These are phyloP conservation scores for Arctopsyche grandis DNA, from an alignment of 1,140 invertebrate genomes.

Conservation along the genomic window DNA sequence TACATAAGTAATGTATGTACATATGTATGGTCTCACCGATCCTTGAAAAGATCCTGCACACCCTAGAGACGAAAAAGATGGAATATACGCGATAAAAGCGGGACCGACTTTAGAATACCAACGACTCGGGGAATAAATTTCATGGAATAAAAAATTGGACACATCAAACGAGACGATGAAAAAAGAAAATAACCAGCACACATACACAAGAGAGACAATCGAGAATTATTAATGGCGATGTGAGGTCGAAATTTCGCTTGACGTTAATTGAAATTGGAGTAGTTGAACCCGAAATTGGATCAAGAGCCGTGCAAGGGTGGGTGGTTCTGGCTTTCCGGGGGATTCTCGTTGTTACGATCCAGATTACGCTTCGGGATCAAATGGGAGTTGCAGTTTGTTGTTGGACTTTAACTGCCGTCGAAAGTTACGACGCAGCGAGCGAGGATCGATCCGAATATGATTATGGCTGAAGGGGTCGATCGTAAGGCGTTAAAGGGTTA, in stretches of 20 bases:
- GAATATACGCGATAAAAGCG: constrained; percentile 9
- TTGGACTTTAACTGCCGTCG: constrained; percentile 5
- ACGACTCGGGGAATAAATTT: background rate
- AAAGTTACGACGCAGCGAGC: no score
- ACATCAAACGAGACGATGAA: background rate
- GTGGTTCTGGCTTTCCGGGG: background rate
- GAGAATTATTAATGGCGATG: background rate
- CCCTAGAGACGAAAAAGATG: constrained; percentile 1
- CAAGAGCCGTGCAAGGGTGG: background rate
- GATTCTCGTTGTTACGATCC: constrained; percentile 1
- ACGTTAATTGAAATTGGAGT: constrained; percentile 15
- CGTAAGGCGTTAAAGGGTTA: no score
- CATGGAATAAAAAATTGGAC: background rate
- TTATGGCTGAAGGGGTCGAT: no score
- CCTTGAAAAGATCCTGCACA: constrained; percentile 15
- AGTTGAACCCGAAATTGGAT: constrained; percentile 4
- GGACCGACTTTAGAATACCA: background rate
- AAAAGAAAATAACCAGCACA: background rate
- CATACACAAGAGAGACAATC: background rate
- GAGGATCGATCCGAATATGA: no score
- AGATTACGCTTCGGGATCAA: background rate
- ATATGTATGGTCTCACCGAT: constrained; percentile 8
- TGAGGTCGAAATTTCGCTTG: background rate
- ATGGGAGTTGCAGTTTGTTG: constrained; percentile 15
- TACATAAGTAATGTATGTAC: no score